These are phyloP conservation scores for Jacana jacana DNA, from an alignment of 2,113 vertebrate genomes.

Conservation along the genomic window DNA sequence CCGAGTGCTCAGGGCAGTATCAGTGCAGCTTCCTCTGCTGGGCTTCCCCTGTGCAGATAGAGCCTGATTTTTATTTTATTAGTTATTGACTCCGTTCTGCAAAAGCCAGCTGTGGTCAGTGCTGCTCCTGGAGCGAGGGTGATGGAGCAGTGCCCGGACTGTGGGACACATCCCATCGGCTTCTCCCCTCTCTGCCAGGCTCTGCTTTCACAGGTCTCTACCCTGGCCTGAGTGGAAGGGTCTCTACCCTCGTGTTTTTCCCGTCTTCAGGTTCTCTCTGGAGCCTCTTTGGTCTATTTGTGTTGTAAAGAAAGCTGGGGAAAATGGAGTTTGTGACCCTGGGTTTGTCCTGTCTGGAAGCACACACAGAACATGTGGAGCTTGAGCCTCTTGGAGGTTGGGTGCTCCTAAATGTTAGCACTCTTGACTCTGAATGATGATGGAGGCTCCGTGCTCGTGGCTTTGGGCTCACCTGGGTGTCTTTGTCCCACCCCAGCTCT, in stretches of 20 bases:
- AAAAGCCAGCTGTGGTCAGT: not conserved
- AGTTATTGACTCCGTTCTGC: not conserved
- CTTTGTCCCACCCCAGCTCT: not conserved
- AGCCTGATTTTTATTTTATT: not conserved
- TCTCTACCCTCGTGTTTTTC: fast-evolving
- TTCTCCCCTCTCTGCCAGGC: not conserved
- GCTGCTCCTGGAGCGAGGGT: not conserved
- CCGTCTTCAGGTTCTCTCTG: not conserved
- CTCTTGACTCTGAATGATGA: too few relatives aligned
- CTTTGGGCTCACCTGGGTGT: too few relatives aligned
- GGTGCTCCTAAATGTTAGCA: not conserved
- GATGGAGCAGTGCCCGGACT: not conserved
- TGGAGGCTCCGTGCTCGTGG: too few relatives aligned
- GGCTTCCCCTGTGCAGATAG: not conserved
- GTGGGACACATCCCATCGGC: fast-evolving
- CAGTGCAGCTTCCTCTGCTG: not conserved
- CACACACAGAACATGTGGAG: fast-evolving
- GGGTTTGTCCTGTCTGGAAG: not conserved
- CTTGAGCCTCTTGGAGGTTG: fast-evolving
- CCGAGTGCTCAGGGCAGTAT: fast-evolving
- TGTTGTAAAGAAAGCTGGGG: not conserved
- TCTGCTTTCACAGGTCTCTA: not conserved
- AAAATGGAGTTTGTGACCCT: fast-evolving
- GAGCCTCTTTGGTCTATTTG: not conserved
- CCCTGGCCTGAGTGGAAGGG: not conserved